Base-by-base conservation (phyloP, 2,888 invertebrate genomes). In the Dolomedes plantarius region DNA sequence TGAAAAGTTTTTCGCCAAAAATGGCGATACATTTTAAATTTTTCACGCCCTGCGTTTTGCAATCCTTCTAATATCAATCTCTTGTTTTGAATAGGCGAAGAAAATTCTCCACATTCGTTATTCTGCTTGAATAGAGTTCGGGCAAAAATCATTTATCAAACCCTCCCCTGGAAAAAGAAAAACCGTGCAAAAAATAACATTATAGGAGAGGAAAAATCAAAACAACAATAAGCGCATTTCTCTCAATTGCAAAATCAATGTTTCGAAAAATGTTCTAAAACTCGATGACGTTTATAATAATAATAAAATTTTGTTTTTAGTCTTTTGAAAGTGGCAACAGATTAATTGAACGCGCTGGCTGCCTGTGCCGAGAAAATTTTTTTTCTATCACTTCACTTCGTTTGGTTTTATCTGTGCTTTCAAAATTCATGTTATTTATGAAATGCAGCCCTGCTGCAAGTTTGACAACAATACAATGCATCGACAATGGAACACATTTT, bases 211-310 rank as follows among this genome's bases (percentile, higher is more conserved):
- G 31, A 72, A 79, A 19, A 79, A 46, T 74, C 74, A 74, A 67
- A 85, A 77, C 50, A 85, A 85, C 83, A 85, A 85, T 85, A 78
- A 77, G 62, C 68, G 50, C 67, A 65, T 72, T 73, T 77, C 83
- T 85, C 83, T 85, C 83, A 72, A 85, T 85, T 85, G 83, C 83
- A 85, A 85, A 85, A 85, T 85, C 83, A 85, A 85, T 85, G 83
- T 85, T 85, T 85, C 83, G 83, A 85, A 78, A 85, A 85, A 85
- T 85, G 76, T 85, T 85, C 83, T 85, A 85, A 85, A 85, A 85
- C 83, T 85, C 77, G 83, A 77, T 85, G 83, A 85, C 73, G 83
- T 69, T 85, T 77, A 83, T 76, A 68, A 83, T 76, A 77, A 85
- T 73, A 85, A 77, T 77, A 77, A 85, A 77, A 85, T 72, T 77